These are phyloP conservation scores for Listronotus oregonensis DNA, from an alignment of 1,140 invertebrate genomes.

Conservation along the genomic window DNA sequence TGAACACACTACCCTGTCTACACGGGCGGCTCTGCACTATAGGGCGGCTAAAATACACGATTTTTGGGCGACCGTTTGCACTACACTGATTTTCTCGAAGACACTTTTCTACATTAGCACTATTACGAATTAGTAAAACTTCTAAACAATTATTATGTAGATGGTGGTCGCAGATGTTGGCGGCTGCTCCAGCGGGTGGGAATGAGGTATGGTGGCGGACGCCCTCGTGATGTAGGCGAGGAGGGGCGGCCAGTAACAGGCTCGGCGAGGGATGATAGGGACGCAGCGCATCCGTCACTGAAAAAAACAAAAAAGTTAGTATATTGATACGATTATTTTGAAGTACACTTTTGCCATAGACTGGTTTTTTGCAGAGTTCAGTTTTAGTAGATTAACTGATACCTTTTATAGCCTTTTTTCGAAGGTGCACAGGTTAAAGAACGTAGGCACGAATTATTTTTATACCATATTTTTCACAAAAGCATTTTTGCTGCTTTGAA, in stretches of 20 bases:
- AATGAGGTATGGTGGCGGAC: constrained; percentile 1
- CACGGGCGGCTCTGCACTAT: constrained; percentile 8
- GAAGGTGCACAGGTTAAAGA: too few species aligned
- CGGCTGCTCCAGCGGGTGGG: constrained; percentile 16
- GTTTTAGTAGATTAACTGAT: too few species aligned
- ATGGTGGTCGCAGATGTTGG: constrained; percentile 33
- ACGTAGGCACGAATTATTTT: too few species aligned
- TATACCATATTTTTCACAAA: too few species aligned
- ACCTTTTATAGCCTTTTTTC: too few species aligned
- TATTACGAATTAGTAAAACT: constrained; percentile 2
- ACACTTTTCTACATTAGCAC: constrained; percentile 10
- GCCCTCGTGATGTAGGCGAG: constrained; percentile 7
- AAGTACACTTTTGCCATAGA: too few species aligned
- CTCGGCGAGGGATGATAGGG: constrained; percentile 29
- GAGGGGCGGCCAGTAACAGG: constrained; percentile 3
- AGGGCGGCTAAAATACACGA: constrained; percentile 10
- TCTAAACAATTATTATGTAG: constrained; percentile 1
- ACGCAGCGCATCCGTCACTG: constrained; percentile 57
- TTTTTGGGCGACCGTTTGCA: constrained; percentile 14
- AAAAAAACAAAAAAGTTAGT: constrained; percentile 35
- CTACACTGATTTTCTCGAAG: constrained; percentile 11
- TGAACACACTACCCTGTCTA: constrained; percentile 10
- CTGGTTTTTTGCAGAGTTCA: too few species aligned
- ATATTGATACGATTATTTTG: too few species aligned
- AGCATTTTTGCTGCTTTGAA: too few species aligned